A percentile compares a stretch with the other conserved stretches of the same genome.
These are phyloP conservation scores for Euthynnus affinis DNA, from an alignment of 2,797 vertebrate genomes.

Conservation along the genomic window DNA sequence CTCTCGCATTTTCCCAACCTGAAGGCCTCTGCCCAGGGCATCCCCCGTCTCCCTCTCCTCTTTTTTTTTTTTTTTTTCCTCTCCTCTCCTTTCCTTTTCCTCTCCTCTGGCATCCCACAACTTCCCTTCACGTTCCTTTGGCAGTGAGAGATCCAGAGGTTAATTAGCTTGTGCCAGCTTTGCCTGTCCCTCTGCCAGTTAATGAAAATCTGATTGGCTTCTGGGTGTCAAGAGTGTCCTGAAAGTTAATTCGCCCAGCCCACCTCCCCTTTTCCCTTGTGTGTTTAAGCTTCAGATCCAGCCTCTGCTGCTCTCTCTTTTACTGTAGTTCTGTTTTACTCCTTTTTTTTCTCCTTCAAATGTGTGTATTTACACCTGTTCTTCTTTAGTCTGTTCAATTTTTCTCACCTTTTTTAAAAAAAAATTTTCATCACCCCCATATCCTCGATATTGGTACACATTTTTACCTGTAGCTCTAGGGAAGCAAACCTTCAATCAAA, in stretches of 20 bases:
- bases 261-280: slow-evolving; percentile 75
- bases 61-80: slow-evolving; percentile 62
- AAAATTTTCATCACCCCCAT: slow-evolving; percentile 2
- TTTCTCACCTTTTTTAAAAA: background rate
- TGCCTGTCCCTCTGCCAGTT: slow-evolving; percentile 87
- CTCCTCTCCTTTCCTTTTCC: slow-evolving; percentile 62
- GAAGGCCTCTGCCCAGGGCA: slow-evolving; percentile 77
- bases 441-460: background rate
- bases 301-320: slow-evolving; percentile 56
- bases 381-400: slow-evolving; percentile 4
- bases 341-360: slow-evolving; percentile 20
- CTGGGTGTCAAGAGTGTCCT: slow-evolving; percentile 89
- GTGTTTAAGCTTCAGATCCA: slow-evolving; percentile 73
- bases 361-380: slow-evolving; percentile 12
- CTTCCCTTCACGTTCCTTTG: slow-evolving; percentile 77
- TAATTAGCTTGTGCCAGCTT: slow-evolving; percentile 89
- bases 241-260: slow-evolving; percentile 87
- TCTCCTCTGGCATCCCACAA: slow-evolving; percentile 72
- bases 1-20: slow-evolving; percentile 69
- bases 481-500: slow-evolving; percentile 21
- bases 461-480: slow-evolving; percentile 20
- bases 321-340: slow-evolving; percentile 50
- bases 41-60: slow-evolving; percentile 57
- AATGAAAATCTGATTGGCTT: slow-evolving; percentile 91
- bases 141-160: slow-evolving; percentile 84